Evolutionary conservation across 2,113 vertebrate genomes (phyloP), one percentile per base, ranked within the genome.

Genomic region (Ammodytes marinus): DNA sequence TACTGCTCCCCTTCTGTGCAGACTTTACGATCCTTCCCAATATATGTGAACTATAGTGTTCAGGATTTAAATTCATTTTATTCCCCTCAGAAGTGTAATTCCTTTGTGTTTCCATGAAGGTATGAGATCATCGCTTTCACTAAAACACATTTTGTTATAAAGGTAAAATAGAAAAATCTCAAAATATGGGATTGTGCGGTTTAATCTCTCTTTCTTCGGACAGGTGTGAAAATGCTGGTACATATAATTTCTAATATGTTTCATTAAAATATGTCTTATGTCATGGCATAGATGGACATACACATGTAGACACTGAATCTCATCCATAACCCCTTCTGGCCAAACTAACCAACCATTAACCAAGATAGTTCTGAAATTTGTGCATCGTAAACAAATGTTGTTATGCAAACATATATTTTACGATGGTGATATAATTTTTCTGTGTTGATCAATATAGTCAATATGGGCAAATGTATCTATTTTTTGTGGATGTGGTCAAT

Each of bases 21-120:
- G 43, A 72, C 37, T 75, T 84, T 58, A 60, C 63, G 63, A 79
- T 42, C 54, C 45, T 58, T 76, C 55, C 54, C 39, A 64, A 39
- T 46, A 69, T 52, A 17, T 14, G 47, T 74, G 47, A 61, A 5
- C 54, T 6, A 27, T 27, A 46, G 8, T 10, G 59, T 19, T 53
- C 42, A 60, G 19, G 11, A 19, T 67, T 66, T 79, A 46, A 60
- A 11, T 17, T 67, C 35, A 6, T 49, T 45, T 6, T n/a, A 8
- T 37, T 7, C 12, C 63, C 11, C 15, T 70, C 43, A 19, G 47
- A n/a, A 12, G 14, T 12, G 13, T 46, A n/a, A 37, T 15, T 35
- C 45, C 19, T 49, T 8, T 14, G 6, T 17, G 4, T 65, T 45
- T 12, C 8, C 13, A 35, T 74, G 13, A 45, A 64, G 6, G 49